phyloP scores from a whole-genome alignment of 1,140 invertebrate species.

The Eumeta japonica region DNA sequence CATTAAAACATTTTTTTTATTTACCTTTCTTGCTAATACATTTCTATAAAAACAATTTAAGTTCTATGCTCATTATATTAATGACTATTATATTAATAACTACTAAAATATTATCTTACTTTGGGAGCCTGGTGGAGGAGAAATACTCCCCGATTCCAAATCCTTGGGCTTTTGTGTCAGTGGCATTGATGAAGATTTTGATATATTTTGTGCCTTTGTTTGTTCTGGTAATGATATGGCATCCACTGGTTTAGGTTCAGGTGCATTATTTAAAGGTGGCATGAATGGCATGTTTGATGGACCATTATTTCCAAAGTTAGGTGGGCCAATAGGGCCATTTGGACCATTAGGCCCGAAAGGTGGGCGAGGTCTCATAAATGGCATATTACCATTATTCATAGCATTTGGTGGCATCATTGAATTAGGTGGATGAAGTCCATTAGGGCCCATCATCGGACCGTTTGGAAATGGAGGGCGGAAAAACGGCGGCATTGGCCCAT shows the following conservation, averaged over 20 bases:
- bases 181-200: conserved; percentile 30
- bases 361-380: conserved; percentile 20
- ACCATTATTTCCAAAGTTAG: conserved; percentile 15
- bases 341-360: conserved; percentile 23
- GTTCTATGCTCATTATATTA: too few relatives aligned
- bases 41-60: too few relatives aligned
- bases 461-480: conserved; percentile 37
- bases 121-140: conserved; percentile 23
- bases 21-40: too few relatives aligned
- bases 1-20: too few relatives aligned
- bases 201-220: conserved; percentile 37
- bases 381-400: conserved; percentile 21
- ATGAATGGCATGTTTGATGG: conserved; percentile 27
- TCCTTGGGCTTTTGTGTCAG: conserved; percentile 35
- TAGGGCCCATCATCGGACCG: conserved; percentile 30
- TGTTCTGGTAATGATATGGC: conserved; percentile 29
- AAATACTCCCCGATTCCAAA: conserved; percentile 29
- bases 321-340: too few relatives aligned
- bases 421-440: conserved; percentile 6
- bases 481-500: conserved; percentile 43
- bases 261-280: conserved; percentile 17
- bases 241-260: conserved; percentile 33
- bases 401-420: conserved; percentile 29
- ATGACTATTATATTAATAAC: too few relatives aligned
- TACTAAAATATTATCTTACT: too few relatives aligned